These are phyloP conservation scores for Coecobrya sp. DNA, from an alignment of 2,888 invertebrate species.

Conservation along the genomic window DNA sequence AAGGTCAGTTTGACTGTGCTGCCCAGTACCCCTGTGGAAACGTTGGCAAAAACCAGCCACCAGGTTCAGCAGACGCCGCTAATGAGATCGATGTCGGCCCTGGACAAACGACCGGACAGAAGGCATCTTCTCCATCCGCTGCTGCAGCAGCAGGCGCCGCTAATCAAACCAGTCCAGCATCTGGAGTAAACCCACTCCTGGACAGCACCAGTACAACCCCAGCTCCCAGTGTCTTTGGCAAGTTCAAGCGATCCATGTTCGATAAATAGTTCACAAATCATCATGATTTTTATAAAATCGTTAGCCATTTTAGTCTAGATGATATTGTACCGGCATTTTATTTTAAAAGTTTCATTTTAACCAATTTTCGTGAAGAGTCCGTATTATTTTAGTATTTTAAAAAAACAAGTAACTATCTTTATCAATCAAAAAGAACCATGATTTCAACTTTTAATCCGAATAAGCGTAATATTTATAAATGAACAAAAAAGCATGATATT, in stretches of 20 bases:
- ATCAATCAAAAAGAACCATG: neutral
- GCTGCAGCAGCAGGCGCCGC: neutral
- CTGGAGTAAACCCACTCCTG: neutral
- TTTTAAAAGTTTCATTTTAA: neutral
- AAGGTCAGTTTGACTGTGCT: slow-evolving; percentile 59
- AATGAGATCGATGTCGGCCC: slow-evolving; percentile 43
- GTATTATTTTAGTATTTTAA: neutral
- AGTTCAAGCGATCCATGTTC: slow-evolving; percentile 68
- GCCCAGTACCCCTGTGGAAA: slow-evolving; percentile 72
- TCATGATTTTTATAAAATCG: neutral
- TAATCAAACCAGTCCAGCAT: neutral
- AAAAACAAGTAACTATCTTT: neutral
- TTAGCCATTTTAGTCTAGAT: neutral
- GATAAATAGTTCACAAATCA: neutral
- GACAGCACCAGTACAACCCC: slow-evolving; percentile 34
- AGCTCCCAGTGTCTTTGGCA: slow-evolving; percentile 65
- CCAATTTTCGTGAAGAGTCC: no score
- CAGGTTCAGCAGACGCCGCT: neutral
- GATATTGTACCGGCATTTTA: neutral
- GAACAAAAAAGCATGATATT: neutral
- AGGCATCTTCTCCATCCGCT: neutral
- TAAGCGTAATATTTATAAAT: neutral
- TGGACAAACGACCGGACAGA: neutral
- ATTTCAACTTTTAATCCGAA: neutral
- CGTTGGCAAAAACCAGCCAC: neutral